Evolutionary conservation across 2,113 vertebrate species (phyloP).

Genomic region (Syrrhaptes paradoxus): DNA sequence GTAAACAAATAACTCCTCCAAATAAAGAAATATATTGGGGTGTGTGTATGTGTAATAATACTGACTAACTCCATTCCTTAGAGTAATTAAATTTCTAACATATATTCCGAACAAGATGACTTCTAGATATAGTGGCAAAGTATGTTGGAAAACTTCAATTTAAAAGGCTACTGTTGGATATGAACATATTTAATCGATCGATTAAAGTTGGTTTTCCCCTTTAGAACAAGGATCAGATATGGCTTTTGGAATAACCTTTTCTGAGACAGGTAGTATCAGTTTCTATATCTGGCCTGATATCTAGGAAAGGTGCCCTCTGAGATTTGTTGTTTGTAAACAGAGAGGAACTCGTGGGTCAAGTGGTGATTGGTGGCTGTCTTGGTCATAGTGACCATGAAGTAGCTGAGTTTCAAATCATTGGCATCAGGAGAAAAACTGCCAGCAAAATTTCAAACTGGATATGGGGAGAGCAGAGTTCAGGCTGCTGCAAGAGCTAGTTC

Average conservation of each 20-base stretch:
- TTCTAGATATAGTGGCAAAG: not conserved
- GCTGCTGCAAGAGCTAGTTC: not conserved
- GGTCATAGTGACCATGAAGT: not conserved
- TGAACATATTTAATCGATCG: not conserved
- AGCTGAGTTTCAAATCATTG: not conserved
- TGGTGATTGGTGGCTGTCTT: not conserved
- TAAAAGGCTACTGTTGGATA: not conserved
- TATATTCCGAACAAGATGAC: not conserved
- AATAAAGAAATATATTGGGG: not conserved
- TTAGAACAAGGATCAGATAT: not conserved
- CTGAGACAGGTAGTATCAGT: not conserved
- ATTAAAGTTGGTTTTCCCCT: not conserved
- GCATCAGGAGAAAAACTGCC: not conserved
- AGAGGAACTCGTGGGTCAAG: fast-evolving
- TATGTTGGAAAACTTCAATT: not conserved
- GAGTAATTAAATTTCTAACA: not conserved
- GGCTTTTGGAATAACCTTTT: not conserved
- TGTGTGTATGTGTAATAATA: not conserved
- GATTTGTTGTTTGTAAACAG: not conserved
- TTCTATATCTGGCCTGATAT: not conserved
- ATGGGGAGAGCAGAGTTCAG: fast-evolving
- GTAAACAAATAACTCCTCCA: not conserved
- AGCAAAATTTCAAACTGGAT: not conserved
- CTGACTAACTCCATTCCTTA: not conserved
- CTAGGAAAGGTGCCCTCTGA: not conserved